Evolutionary conservation across 92 coral and sea anemone species (phyloP), one percentile per base, ranked within the genome.

Genomic region (Porites divaricata): DNA sequence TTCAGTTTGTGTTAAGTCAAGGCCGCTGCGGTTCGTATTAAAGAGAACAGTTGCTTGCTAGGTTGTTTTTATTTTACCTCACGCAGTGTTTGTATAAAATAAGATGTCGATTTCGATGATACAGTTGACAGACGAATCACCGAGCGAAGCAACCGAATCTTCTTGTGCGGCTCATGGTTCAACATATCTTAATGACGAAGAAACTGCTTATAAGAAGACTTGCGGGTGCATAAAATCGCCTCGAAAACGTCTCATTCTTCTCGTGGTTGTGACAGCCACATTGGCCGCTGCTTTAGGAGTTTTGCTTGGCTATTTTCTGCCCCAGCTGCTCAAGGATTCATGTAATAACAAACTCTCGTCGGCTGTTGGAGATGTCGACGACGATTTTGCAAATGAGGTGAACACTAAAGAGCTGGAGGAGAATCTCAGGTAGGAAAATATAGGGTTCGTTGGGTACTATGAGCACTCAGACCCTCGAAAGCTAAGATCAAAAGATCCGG

Each of bases 301-400:
- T 17, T 83, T 90, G 2, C 78, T 90, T 52, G 93, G 93, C 28
- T 90, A 68, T 67, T 86, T 85, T 45, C 88, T 90, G 28, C 85
- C 70, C 11, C 17, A 20, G 22, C 12, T 45, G 19, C 25, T 75
- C 16, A 69, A 80, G 48, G 21, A 72, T 8, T 79, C 83, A 10
- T 56, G 83, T 12, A n/a, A 26, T 5, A n/a, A 63, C 28, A 17
- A 61, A 8, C 24, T 16, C 6, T 26, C 20, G 62, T 21, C 65
- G 7, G 21, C 73, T 17, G 22, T n/a, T 1, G 66, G 63, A 53
- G 75, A 83, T 64, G 67, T 57, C 51, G 86, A 86, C 61, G 70
- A 78, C 10, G 72, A 70, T 25, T 90, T 80, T 70, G 83, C 87
- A 54, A 76, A 67, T 26, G 48, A 49, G 63, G 81, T 90, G 25